These are phyloP conservation scores for Lasioglossum baleicum DNA, from an alignment of 1,140 invertebrate species.

Conservation along the genomic window DNA sequence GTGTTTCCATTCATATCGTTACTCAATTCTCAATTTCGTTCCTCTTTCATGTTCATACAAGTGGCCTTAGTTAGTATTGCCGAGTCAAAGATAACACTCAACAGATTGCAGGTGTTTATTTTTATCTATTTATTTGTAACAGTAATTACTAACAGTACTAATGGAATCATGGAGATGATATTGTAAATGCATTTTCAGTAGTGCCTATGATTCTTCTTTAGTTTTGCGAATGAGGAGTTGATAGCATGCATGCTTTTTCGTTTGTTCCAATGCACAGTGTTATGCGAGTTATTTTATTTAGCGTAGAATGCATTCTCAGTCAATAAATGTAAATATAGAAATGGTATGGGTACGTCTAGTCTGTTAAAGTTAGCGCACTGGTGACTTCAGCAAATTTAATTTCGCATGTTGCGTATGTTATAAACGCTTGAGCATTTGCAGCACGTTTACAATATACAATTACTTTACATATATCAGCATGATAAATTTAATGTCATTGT, in stretches of 20 bases:
- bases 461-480: not conserved
- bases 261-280: not conserved
- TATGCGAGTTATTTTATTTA: not conserved
- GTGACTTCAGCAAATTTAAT: no score
- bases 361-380: not conserved
- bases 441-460: not conserved
- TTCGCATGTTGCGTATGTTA: not conserved
- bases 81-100: conserved; percentile 69
- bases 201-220: not conserved
- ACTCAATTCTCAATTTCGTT: conserved; percentile 73
- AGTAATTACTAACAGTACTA: conserved; percentile 8
- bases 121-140: conserved; percentile 14
- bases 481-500: no score
- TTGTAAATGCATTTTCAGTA: conserved; percentile 6
- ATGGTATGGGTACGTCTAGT: not conserved
- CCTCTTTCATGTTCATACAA: conserved; percentile 72
- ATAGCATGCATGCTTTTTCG: not conserved
- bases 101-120: conserved; percentile 76
- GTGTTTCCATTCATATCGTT: conserved; percentile 77
- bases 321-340: not conserved
- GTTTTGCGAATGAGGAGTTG: not conserved
- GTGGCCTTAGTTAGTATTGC: conserved; percentile 71
- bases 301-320: no score
- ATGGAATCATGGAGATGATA: not conserved
- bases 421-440: not conserved